A percentile compares a stretch with the other conserved stretches of the same genome.
phyloP scores from a whole-genome alignment of 2,113 vertebrate species.

The Hydrochoerus hydrochaeris region DNA sequence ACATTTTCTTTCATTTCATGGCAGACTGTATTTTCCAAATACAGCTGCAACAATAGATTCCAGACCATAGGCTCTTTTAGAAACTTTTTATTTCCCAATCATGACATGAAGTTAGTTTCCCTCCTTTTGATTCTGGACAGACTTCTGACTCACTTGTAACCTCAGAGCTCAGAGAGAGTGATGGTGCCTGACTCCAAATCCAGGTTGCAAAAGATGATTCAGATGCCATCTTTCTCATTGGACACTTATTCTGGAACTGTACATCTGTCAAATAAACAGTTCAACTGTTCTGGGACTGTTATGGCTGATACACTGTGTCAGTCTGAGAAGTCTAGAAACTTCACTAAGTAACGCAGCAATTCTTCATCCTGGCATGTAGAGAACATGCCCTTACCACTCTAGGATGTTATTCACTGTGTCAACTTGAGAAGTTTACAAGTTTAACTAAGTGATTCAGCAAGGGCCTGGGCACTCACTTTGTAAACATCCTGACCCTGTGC shows the following conservation, averaged over 20 bases:
- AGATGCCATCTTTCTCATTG: neutral
- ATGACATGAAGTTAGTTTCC: neutral
- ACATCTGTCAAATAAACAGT: neutral
- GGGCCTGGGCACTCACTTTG: no score
- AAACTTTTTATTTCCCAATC: neutral
- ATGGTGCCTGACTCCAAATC: neutral
- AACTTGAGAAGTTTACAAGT: no score
- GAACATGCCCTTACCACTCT: no score
- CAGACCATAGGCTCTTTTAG: neutral
- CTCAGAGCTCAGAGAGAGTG: neutral
- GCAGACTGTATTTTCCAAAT: conserved; percentile 52
- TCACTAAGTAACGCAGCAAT: no score
- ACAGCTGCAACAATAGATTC: neutral
- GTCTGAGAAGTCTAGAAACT: no score
- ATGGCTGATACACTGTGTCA: no score
- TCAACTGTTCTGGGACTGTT: neutral
- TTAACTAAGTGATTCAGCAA: no score
- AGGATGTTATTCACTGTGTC: no score
- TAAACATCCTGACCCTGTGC: no score
- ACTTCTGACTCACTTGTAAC: neutral
- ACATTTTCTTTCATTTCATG: conserved; percentile 59
- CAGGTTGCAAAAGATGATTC: neutral
- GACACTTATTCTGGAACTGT: neutral
- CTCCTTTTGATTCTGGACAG: neutral
- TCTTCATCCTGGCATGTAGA: no score